Evolutionary conservation across 2,113 vertebrate genomes (phyloP), one percentile per base, ranked within the genome.

Genomic region (Athene cunicularia): DNA sequence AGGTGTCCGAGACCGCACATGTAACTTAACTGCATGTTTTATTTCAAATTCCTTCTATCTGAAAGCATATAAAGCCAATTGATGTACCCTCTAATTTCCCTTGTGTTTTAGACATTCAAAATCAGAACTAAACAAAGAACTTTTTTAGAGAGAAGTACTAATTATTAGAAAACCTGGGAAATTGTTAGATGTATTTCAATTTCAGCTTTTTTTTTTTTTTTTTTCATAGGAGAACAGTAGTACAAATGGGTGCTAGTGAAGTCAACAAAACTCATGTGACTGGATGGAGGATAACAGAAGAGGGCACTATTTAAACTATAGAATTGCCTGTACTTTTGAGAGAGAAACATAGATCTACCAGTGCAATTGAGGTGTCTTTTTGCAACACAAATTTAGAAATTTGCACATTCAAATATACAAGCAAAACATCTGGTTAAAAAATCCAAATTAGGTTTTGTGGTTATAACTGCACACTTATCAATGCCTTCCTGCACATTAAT

Each of bases 251-350:
- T 50, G 13, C 6, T 55, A 28, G 32, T 4, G 6, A 64, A 68
- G 37, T 33, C 19, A 80, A 64, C 16, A 39, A 82, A 94, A 85
- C 5, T 9, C 60, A 83, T 16, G 32, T 0, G 2, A 18, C 50
- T 80, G 17, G 60, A 50, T 28, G 55, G 14, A 67, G 19, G 4
- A 4, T 8, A 79, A 62, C 5, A 72, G 33, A 58, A 75, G 35
- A 58, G 13, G 32, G 52, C 41, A 55, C 11, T n/a, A 47, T 21
- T 83, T 80, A 49, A 95, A 23, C 50, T 63, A 33, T 2, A 87
- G 47, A 93, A 96, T 43, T 96, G 86, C 60, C 76, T 74, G 70
- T 71, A 75, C 32, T 84, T 95, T 71, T 80, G 76, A 92, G 76
- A 96, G 50, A 50, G 56, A 93, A 94, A 81, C 59, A 70, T 19